Evolutionary conservation across 2,888 invertebrate species (phyloP).

Genomic region (Habroteleia sp.): DNA sequence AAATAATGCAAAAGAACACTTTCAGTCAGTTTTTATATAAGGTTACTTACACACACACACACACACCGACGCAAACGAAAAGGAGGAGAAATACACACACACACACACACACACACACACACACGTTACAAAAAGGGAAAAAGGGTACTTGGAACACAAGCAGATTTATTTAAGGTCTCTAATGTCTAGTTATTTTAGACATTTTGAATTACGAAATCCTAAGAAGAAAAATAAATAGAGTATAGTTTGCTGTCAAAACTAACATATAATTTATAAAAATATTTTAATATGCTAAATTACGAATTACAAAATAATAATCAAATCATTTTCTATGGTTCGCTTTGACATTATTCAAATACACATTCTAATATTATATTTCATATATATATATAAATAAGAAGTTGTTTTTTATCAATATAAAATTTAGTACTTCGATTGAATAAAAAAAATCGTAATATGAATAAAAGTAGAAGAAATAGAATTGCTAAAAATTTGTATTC

Average conservation of each 20-base stretch:
- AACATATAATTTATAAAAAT: conserved; percentile 15
- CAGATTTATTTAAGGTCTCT: conserved; percentile 56
- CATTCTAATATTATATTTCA: no score
- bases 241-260: conserved; percentile 13
- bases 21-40: conserved; percentile 59
- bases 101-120: conserved; percentile 47
- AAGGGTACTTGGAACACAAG: conserved; percentile 29
- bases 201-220: conserved; percentile 32
- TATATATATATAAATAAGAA: no score
- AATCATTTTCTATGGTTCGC: no score
- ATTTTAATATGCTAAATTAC: neutral
- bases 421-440: no score
- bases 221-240: conserved; percentile 6
- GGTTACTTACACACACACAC: conserved; percentile 57
- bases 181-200: conserved; percentile 48
- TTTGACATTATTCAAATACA: no score
- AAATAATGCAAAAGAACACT: conserved; percentile 72
- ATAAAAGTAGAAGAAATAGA: no score
- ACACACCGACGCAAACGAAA: conserved; percentile 48
- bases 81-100: conserved; percentile 54
- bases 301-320: conserved; percentile 11
- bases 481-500: no score
- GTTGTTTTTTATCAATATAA: no score
- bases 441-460: no score
- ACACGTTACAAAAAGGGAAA: conserved; percentile 36